Conservation (phyloP, 2,888 invertebrate genomes). For the Apamea anceps region DNA sequence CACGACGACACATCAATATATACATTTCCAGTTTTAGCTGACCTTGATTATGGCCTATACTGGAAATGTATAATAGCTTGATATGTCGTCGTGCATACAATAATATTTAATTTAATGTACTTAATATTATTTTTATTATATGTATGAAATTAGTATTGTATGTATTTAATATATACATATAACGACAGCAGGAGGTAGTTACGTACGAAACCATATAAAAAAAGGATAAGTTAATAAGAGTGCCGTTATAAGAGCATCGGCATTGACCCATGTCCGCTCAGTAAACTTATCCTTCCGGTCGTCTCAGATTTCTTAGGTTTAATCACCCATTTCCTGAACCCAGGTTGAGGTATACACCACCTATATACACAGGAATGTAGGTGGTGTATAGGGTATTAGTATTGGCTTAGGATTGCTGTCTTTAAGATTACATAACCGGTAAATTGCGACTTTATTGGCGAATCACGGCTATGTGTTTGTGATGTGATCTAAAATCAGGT, state of each 20-base stretch:
- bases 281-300: constrained; percentile 7
- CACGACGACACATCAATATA: no score
- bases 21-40: not conserved
- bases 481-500: not conserved
- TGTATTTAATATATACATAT: not conserved
- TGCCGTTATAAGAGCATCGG: not conserved
- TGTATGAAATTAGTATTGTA: not conserved
- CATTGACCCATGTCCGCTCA: not conserved
- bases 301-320: not conserved
- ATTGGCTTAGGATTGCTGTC: not conserved
- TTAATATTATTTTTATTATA: not conserved
- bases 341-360: no score
- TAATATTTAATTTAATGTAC: not conserved
- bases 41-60: no score
- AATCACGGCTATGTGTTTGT: not conserved
- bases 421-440: not conserved
- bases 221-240: not conserved
- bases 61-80: no score
- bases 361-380: not conserved
- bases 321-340: constrained; percentile 19
- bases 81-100: not conserved
- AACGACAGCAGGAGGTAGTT: not conserved
- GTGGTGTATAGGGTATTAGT: not conserved
- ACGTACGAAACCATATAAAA: not conserved
- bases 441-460: not conserved